phyloP scores from a whole-genome alignment of 2,113 vertebrate species.

The Phyllostomus discolor region DNA sequence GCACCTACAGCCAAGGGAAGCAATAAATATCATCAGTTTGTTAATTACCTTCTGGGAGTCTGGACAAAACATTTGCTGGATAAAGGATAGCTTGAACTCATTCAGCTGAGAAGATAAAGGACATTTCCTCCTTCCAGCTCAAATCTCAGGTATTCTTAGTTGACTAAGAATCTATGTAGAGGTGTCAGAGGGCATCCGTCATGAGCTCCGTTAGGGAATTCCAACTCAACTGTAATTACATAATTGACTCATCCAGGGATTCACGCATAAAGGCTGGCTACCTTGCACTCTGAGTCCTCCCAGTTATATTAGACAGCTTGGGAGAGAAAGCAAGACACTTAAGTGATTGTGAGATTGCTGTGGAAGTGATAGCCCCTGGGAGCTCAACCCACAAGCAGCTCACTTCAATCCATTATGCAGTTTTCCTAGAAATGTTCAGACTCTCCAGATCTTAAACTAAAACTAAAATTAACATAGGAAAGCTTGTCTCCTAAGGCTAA shows the following conservation, averaged over 20 bases:
- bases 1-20: not conserved
- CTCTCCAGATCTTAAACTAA: not conserved
- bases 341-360: not conserved
- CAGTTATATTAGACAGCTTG: not conserved
- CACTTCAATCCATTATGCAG: too few species aligned
- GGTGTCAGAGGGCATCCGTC: not conserved
- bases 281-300: not conserved
- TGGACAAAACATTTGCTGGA: not conserved
- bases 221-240: not conserved
- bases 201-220: not conserved
- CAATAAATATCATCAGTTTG: not conserved
- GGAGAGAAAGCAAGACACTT: not conserved
- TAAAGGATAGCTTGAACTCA: not conserved
- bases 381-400: too few species aligned
- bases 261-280: not conserved
- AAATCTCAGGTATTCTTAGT: not conserved
- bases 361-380: too few species aligned
- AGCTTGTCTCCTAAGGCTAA: not conserved
- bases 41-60: not conserved
- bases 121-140: not conserved
- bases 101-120: not conserved
- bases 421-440: not conserved
- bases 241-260: not conserved
- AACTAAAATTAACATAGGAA: not conserved
- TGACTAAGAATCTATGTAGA: not conserved